A percentile compares a stretch with the other conserved stretches of the same genome.
Conservation (phyloP, 2,797 vertebrate species). For the Parauchenoglanis ngamensis region DNA sequence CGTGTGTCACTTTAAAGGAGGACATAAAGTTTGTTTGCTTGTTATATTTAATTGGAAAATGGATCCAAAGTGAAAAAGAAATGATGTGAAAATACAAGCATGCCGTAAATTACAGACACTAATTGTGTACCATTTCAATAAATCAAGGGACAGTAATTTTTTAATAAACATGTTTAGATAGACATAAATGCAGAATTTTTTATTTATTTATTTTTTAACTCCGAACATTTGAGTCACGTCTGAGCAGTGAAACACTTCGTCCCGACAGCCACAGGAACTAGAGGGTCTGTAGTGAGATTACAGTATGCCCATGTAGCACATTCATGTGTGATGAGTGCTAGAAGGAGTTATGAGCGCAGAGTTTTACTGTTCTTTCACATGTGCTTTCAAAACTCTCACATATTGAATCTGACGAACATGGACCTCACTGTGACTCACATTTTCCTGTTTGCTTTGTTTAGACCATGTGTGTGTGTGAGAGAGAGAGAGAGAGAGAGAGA, state of each 20-base stretch:
- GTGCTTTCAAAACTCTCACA: slow-evolving; percentile 56
- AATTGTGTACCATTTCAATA: neutral
- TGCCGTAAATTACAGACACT: neutral
- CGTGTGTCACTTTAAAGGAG: neutral
- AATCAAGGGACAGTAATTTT: neutral
- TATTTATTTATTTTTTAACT: neutral
- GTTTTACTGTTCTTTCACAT: slow-evolving; percentile 29
- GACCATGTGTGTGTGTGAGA: slow-evolving; percentile 58
- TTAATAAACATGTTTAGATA: neutral
- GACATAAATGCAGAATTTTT: neutral
- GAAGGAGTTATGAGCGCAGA: slow-evolving; percentile 20
- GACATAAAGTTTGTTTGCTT: neutral
- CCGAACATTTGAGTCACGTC: neutral
- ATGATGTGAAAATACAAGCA: neutral
- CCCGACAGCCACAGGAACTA: slow-evolving; percentile 27
- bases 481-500: slow-evolving; percentile 29
- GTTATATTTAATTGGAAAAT: slow-evolving; percentile 19
- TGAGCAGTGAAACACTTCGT: slow-evolving; percentile 19
- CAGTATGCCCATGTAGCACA: slow-evolving; percentile 22
- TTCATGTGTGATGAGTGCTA: slow-evolving; percentile 32
- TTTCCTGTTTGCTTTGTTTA: slow-evolving; percentile 66
- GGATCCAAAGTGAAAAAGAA: slow-evolving; percentile 12
- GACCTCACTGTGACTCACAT: slow-evolving; percentile 69
- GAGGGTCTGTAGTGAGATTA: slow-evolving; percentile 39
- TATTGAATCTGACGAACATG: slow-evolving; percentile 68